A percentile compares a stretch with the other conserved stretches of the same genome.
phyloP scores from a whole-genome alignment of 2,797 vertebrate genomes.

The Microctenopoma stevenorrisi region DNA sequence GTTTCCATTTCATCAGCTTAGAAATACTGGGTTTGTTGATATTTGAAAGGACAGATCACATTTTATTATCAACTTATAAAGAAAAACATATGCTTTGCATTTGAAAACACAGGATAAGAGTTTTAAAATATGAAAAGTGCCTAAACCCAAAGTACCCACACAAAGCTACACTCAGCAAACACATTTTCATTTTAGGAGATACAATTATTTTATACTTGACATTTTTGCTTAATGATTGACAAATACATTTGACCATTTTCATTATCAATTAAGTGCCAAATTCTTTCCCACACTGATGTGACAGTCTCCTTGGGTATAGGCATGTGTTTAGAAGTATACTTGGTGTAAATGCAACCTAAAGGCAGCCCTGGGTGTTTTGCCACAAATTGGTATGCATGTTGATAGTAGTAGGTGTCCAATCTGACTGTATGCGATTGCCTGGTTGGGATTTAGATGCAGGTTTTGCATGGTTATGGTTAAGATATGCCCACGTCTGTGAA shows the following conservation, averaged over 20 bases:
- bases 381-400: constrained; percentile 21
- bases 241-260: background rate
- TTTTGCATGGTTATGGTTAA: background rate
- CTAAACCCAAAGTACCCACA: no score
- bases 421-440: constrained; percentile 3
- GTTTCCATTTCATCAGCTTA: no score
- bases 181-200: background rate
- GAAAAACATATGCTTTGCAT: no score
- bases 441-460: background rate
- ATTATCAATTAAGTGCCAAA: background rate
- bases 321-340: background rate
- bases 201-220: background rate
- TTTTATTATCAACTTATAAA: no score
- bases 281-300: background rate
- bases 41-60: no score
- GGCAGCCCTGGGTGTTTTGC: background rate
- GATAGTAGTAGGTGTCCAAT: constrained; percentile 23
- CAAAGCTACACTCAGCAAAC: no score
- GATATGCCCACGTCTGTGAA: constrained; percentile 2
- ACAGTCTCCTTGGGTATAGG: background rate
- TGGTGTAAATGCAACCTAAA: constrained; percentile 9
- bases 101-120: no score
- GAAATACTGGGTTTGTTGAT: no score
- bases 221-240: background rate
- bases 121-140: no score